Percentiles rank a stretch among this genome's conserved stretches.
Evolutionary conservation across 2,113 vertebrate species (phyloP).

Genomic region (Glareola pratincola): DNA sequence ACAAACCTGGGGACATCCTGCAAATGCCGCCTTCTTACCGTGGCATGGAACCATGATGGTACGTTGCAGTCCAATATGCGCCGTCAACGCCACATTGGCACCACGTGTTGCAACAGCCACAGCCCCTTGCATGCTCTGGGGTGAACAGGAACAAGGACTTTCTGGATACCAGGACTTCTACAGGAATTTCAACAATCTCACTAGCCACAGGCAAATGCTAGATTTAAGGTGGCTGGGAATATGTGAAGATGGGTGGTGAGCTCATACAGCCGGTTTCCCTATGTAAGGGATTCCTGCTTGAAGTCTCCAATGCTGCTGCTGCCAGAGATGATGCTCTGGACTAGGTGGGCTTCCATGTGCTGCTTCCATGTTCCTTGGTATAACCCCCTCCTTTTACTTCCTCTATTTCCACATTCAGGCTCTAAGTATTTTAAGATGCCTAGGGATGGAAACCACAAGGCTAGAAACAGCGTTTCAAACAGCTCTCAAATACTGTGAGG

Average conservation of each 20-base stretch:
- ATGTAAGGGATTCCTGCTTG: fast-evolving
- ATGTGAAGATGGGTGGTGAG: background rate
- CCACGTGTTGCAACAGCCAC: background rate
- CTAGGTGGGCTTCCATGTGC: background rate
- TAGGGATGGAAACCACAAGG: background rate
- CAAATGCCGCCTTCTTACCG: fast-evolving
- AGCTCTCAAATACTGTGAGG: background rate
- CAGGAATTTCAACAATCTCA: background rate
- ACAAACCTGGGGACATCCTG: background rate
- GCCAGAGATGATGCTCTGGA: background rate
- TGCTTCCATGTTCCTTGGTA: background rate
- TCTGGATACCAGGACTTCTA: background rate
- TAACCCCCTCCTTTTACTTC: background rate
- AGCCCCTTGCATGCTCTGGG: fast-evolving
- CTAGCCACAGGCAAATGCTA: background rate
- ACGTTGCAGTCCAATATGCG: fast-evolving
- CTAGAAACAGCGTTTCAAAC: background rate
- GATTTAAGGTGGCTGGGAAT: background rate
- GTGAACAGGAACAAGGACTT: background rate
- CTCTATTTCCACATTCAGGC: background rate
- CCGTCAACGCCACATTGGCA: fast-evolving
- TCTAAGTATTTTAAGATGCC: background rate
- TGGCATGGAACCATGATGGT: fast-evolving
- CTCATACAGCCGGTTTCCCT: background rate
- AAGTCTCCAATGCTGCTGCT: background rate